These are phyloP conservation scores for Neodiprion pinetum DNA, from an alignment of 1,140 invertebrate species.

Conservation along the genomic window DNA sequence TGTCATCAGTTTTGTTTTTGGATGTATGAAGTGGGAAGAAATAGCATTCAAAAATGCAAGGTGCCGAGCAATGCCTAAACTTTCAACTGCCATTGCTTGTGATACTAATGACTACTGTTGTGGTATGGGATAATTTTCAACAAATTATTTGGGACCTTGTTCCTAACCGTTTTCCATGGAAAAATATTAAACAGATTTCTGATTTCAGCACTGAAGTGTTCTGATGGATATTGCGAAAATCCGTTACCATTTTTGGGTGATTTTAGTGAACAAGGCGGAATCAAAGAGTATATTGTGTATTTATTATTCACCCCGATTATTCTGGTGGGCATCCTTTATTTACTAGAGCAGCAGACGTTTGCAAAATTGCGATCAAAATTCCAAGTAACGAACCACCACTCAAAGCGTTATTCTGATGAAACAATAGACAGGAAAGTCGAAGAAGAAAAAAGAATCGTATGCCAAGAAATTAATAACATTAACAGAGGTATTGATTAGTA, in stretches of 20 bases:
- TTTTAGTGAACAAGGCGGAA: constrained; percentile 39
- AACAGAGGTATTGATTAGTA: constrained; percentile 11
- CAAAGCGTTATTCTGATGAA: not conserved
- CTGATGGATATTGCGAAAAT: constrained; percentile 45
- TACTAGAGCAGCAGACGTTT: constrained; percentile 41
- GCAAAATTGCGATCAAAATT: not conserved
- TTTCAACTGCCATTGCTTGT: constrained; percentile 28
- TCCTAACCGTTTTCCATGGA: not conserved
- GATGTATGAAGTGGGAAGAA: constrained; percentile 45
- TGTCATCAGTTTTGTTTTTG: constrained; percentile 53
- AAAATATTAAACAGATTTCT: not conserved
- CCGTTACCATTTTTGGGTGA: constrained; percentile 45
- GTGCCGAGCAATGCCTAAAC: constrained; percentile 48
- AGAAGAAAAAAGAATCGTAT: constrained; percentile 53
- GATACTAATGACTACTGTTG: not conserved
- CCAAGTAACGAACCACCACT: not conserved
- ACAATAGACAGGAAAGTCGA: constrained; percentile 59
- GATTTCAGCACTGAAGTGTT: constrained; percentile 38
- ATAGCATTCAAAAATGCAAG: constrained; percentile 47
- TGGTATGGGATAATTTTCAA: not conserved
- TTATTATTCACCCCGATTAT: constrained; percentile 44
- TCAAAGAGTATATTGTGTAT: constrained; percentile 46
- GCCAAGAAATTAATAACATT: constrained; percentile 29
- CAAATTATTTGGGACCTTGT: not conserved
- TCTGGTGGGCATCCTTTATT: constrained; percentile 35